These are phyloP conservation scores for Aromia moschata DNA, from an alignment of 2,888 invertebrate genomes.

Conservation along the genomic window DNA sequence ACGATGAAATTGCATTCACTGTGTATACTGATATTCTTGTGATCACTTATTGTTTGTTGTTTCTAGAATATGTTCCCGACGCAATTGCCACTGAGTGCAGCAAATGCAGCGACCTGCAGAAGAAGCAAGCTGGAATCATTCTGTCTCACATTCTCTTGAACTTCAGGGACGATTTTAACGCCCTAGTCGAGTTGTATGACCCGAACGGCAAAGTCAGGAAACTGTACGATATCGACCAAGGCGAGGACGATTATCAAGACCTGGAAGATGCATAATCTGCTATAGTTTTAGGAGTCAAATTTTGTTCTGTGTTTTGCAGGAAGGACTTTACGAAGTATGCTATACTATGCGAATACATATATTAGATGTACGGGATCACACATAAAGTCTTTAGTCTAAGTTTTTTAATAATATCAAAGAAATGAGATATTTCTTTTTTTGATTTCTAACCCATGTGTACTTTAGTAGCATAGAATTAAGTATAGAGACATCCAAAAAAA, in stretches of 20 bases:
- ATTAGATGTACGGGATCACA: neutral
- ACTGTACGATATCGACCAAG: slow-evolving; percentile 46
- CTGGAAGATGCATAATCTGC: slow-evolving; percentile 40
- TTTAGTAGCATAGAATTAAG: no score
- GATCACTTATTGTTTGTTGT: no score
- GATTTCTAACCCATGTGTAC: no score
- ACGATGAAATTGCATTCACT: no score
- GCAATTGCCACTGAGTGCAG: slow-evolving; percentile 73
- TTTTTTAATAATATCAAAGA: neutral
- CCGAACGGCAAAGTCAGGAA: slow-evolving; percentile 69
- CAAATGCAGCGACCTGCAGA: slow-evolving; percentile 75
- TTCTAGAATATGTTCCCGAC: slow-evolving; percentile 73
- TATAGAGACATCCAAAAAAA: no score
- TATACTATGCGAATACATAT: no score
- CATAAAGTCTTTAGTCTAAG: slow-evolving; percentile 3
- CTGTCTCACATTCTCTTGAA: slow-evolving; percentile 73
- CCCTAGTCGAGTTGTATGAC: slow-evolving; percentile 74
- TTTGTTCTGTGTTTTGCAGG: neutral
- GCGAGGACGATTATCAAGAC: slow-evolving; percentile 45
- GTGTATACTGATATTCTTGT: no score
- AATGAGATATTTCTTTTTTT: no score
- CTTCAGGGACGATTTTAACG: slow-evolving; percentile 70
- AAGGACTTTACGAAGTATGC: no score
- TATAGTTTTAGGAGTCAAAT: no score
- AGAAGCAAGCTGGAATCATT: slow-evolving; percentile 70